Percentiles rank a stretch among this genome's conserved stretches.
phyloP scores from a whole-genome alignment of 2,888 invertebrate genomes.

The Schizaphis graminum region DNA sequence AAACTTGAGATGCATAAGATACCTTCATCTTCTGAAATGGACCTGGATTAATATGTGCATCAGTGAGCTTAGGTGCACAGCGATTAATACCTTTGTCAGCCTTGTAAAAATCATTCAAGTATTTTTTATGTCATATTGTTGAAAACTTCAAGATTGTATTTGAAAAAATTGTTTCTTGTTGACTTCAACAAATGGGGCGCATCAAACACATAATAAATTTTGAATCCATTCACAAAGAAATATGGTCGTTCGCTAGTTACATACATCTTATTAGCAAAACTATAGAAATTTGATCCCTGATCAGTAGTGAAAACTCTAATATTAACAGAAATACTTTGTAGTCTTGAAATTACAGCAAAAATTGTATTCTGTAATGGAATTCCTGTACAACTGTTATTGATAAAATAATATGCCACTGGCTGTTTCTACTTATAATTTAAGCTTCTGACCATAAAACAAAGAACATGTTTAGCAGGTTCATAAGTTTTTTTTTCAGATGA shows the following conservation, averaged over 20 bases:
- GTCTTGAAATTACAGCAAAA: not conserved
- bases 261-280: not conserved
- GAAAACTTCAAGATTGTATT: slow-evolving; percentile 14
- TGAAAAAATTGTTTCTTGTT: too few species aligned
- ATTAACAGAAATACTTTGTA: not conserved
- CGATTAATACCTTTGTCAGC: slow-evolving; percentile 22
- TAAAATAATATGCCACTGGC: slow-evolving; percentile 10
- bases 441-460: slow-evolving; percentile 18
- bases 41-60: slow-evolving; percentile 18
- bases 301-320: not conserved
- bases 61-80: slow-evolving; percentile 30
- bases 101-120: slow-evolving; percentile 7
- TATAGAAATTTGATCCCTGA: slow-evolving; percentile 5
- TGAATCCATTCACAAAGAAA: slow-evolving; percentile 1
- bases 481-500: not conserved
- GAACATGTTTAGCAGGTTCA: slow-evolving; percentile 34
- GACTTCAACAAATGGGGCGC: slow-evolving; percentile 22
- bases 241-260: not conserved
- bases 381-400: not conserved
- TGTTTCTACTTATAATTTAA: slow-evolving; percentile 37
- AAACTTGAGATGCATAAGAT: slow-evolving; percentile 31
- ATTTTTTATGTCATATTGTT: slow-evolving; percentile 2
- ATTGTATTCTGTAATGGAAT: not conserved
- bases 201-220: slow-evolving; percentile 33
- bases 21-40: slow-evolving; percentile 38